Base-by-base conservation (phyloP, 2,113 vertebrate species). In the Coregonus clupeaformis region DNA sequence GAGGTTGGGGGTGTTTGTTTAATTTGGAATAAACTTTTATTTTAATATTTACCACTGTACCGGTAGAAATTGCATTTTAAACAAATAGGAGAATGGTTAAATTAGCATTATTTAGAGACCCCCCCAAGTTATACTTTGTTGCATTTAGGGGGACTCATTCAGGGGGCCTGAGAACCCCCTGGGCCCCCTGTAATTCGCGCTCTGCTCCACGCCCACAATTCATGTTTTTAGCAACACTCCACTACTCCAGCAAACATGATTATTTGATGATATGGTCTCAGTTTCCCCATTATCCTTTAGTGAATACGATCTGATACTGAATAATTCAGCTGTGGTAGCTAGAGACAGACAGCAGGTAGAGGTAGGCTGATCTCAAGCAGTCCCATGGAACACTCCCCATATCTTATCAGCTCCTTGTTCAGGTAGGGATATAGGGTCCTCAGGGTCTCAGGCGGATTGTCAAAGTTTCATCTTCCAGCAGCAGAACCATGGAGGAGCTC, bases 401-500 rank as follows among this genome's bases (percentile, higher is more conserved):
- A 25, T 65, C 24, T 2, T 16, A 30, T 12, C 7, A 57, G 25
- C 13, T 27, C 20, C 55, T 76, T 77, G 62, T 36, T 69, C n/a
- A 63, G 7, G n/a, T 25, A 18, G 59, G 3, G 73, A 63, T 66
- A 30, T 42, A 42, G 36, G 36, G 2, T 11, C 36, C 9, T 42
- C 36, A 69, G 59, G 71, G 78, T 65, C 69, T 83, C 69, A 70
- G 22, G 62, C 12, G 4, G 11, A 27, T 62, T 84, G 14, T n/a
- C n/a, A 18, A 11, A 22, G 59, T 22, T 9, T 6, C n/a, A 9
- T 66, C 30, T 24, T 29, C 42, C 49, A 52, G 49, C 13, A 52
- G 12, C 14, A 52, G 13, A 52, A 29, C 55, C 2, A 99, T 99
- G 98, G 96, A 96, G 22, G 95, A 97, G 81, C 80, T 89, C 0